Base-by-base conservation (phyloP, 2,888 invertebrate genomes). In the Barypeithes pellucidus region DNA sequence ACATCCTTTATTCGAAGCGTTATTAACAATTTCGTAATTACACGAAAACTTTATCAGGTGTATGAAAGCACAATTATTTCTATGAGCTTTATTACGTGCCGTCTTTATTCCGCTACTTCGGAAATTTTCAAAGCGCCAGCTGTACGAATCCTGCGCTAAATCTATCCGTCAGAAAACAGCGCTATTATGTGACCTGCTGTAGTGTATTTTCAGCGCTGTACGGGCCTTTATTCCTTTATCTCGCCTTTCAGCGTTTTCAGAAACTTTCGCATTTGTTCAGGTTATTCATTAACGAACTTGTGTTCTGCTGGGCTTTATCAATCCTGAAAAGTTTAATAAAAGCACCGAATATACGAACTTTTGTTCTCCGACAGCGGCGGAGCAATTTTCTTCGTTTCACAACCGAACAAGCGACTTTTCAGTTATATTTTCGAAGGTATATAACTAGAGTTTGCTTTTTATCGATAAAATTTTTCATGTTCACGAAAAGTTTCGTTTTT, bases 261-360 rank as follows among this genome's bases (percentile, higher is more conserved):
- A 79, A 83, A 82, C 82, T 83, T 83, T 83, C 83, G 82, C 83
- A 81, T 85, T 85, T 85, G 85, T 86, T 85, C 84, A 82, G 81
- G 82, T 84, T 85, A 84, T 85, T 85, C 85, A 84, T 85, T 86
- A 85, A 85, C 84, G 85, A 85, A 85, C 85, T 85, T 85, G 79
- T 80, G 77, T 79, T 79, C 77, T 79, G 79, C 78, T 76, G 75
- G 79, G 71, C 75, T 82, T 83, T 83, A 83, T 85, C 85, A 85
- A 84, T 84, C 82, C 83, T 82, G 84, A 82, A 84, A 84, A 84
- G 78, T 83, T 84, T 78, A 77, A 79, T 80, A 77, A 79, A 81
- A 79, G 79, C 79, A 60, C 72, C 76, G 72, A 72, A 70, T 70
- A 70, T 62, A 70, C 70, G 70, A 41, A 70, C 61, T 70, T 69